Conservation (phyloP, 2,888 invertebrate genomes). For the Agrypnus murinus region DNA sequence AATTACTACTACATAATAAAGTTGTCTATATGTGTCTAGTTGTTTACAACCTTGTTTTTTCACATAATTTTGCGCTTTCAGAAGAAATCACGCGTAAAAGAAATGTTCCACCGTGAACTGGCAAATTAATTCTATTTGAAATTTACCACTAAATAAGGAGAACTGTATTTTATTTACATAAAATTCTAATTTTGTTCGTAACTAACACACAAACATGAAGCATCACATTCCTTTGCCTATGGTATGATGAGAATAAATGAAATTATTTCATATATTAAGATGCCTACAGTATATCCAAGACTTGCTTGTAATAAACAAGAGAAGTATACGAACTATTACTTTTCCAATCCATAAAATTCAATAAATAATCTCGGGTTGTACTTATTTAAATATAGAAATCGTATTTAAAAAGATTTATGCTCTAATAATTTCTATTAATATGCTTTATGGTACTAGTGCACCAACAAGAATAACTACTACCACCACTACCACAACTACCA, state of each 20-base stretch:
- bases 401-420: conserved; percentile 19
- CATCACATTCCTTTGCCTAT: conserved; percentile 17
- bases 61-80: too few relatives aligned
- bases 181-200: background rate
- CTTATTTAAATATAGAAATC: conserved; percentile 36
- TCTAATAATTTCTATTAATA: conserved; percentile 21
- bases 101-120: background rate
- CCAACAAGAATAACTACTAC: too few relatives aligned
- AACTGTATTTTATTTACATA: background rate
- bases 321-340: too few relatives aligned
- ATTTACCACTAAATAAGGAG: too few relatives aligned
- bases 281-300: background rate
- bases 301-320: conserved; percentile 14
- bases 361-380: background rate
- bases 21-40: too few relatives aligned
- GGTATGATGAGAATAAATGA: conserved; percentile 4
- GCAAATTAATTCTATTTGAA: background rate
- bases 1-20: too few relatives aligned
- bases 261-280: too few relatives aligned
- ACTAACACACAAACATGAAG: conserved; percentile 5
- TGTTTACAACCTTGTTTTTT: too few relatives aligned
- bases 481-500: too few relatives aligned
- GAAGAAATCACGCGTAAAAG: background rate
- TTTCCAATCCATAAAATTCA: too few relatives aligned
- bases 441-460: conserved; percentile 1